Conservation (phyloP, 2,888 invertebrate genomes). For the Abrostola tripartita region DNA sequence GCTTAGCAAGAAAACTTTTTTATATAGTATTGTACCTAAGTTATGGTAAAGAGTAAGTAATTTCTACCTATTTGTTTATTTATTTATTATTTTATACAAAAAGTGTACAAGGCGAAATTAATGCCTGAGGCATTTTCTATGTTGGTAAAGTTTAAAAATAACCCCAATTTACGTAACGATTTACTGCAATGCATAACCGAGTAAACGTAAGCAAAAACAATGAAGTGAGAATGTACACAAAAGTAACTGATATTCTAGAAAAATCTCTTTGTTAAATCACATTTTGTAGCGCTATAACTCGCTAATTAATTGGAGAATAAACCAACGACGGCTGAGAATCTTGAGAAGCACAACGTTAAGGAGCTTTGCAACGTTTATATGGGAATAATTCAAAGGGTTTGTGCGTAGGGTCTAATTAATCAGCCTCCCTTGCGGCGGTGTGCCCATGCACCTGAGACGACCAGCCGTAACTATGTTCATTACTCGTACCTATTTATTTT, state of each 20-base stretch:
- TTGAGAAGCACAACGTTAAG: constrained; percentile 71
- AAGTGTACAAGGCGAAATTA: too few species aligned
- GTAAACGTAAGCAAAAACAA: too few species aligned
- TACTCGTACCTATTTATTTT: constrained; percentile 56
- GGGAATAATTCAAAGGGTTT: constrained; percentile 78
- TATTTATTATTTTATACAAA: too few species aligned
- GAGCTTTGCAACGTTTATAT: constrained; percentile 71
- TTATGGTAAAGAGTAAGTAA: too few species aligned
- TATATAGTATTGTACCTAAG: too few species aligned
- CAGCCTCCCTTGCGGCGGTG: constrained; percentile 68
- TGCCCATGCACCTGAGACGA: constrained; percentile 70
- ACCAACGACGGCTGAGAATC: constrained; percentile 67
- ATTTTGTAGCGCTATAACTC: constrained; percentile 23
- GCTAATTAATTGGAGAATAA: constrained; percentile 73
- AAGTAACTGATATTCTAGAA: constrained; percentile 12
- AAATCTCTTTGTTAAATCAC: constrained; percentile 20
- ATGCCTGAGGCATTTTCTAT: too few species aligned
- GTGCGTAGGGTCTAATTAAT: constrained; percentile 76
- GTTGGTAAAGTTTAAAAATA: too few species aligned
- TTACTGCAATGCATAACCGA: too few species aligned
- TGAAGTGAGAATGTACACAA: not conserved
- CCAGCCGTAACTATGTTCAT: constrained; percentile 65
- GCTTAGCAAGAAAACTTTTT: too few species aligned
- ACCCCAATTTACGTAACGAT: too few species aligned
- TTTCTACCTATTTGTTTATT: too few species aligned